phyloP scores from a whole-genome alignment of 1,140 invertebrate genomes.

The Caenorhabditis briggsae region DNA sequence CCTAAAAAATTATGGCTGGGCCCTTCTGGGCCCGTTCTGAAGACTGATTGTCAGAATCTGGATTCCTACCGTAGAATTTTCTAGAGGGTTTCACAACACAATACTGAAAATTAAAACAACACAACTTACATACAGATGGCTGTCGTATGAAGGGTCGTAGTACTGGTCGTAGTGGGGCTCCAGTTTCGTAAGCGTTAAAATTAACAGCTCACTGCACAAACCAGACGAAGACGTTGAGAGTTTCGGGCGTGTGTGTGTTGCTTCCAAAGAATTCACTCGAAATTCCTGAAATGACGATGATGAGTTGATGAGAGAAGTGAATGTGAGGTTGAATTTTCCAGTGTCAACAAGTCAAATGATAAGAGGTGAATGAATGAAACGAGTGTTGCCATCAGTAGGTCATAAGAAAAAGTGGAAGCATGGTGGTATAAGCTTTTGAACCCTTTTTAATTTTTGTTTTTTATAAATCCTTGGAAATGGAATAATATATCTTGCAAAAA shows the following conservation, averaged over 20 bases:
- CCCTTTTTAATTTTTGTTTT: not conserved
- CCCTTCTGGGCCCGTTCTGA: too few species aligned
- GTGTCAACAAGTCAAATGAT: constrained; percentile 8
- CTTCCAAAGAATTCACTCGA: constrained; percentile 31
- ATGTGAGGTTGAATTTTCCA: not conserved
- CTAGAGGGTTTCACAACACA: not conserved
- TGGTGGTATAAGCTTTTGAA: not conserved
- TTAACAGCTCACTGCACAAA: constrained; percentile 5
- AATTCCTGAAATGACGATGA: constrained; percentile 33
- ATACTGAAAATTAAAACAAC: not conserved
- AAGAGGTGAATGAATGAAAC: not conserved
- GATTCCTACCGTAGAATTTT: too few species aligned
- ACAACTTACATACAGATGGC: constrained; percentile 54
- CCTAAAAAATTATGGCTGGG: too few species aligned
- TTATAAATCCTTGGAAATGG: too few species aligned
- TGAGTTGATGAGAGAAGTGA: not conserved
- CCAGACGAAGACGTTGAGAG: not conserved
- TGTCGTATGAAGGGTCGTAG: constrained; percentile 21
- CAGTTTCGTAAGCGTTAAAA: constrained; percentile 49
- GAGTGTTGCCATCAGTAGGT: not conserved
- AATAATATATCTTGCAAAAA: too few species aligned
- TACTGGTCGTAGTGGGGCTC: constrained; percentile 54
- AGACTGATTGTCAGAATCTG: too few species aligned
- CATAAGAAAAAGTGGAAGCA: not conserved
- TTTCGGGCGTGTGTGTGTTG: not conserved